Evolutionary conservation across 2,888 invertebrate genomes (phyloP), one percentile per base, ranked within the genome.

Genomic region (Tricholauxania praeusta): DNA sequence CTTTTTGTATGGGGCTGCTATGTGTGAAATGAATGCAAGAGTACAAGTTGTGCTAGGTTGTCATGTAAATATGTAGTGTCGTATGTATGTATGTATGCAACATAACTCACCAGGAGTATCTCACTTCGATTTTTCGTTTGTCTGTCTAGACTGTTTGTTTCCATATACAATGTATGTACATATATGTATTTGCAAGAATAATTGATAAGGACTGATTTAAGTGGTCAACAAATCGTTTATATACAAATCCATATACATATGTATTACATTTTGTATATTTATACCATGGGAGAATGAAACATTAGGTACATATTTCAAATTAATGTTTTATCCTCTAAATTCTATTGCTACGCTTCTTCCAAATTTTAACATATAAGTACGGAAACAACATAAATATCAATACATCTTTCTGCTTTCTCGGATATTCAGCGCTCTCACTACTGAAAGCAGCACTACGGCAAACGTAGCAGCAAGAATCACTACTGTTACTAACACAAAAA

Each of bases 71-170:
- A 69, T 69, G 55, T 47, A 47, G 12, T 47, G 39, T 69, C 10
- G 47, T 47, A 47, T 32, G 17, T 32, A 62, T 15, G 17, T 62
- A 62, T 62, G n/a, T 39, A 47, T 47, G 19, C 51, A 39, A 39
- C 39, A 39, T 39, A 39, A 69, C 32, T 49, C 49, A 49, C 17
- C 39, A 60, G 17, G 52, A 32, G 62, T 51, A 17, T 48, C 68
- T 68, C 68, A 68, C 68, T 57, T 59, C 59, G 17, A 32, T 59
- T 14, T 19, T 39, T 39, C 39, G 39, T 39, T 68, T 49, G 59
- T 22, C 68, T 59, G 68, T 68, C 68, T 68, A 68, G 68, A 68
- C 68, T 39, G 57, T 49, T 10, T 39, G 28, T 28, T 19, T 49
- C 59, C 47, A 22, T 68, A 59, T 59, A 59, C 49, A 48, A 28